Percentiles rank a stretch among this genome's conserved stretches.
phyloP scores from a whole-genome alignment of 2,113 vertebrate genomes.

The Ranitomeya imitator region DNA sequence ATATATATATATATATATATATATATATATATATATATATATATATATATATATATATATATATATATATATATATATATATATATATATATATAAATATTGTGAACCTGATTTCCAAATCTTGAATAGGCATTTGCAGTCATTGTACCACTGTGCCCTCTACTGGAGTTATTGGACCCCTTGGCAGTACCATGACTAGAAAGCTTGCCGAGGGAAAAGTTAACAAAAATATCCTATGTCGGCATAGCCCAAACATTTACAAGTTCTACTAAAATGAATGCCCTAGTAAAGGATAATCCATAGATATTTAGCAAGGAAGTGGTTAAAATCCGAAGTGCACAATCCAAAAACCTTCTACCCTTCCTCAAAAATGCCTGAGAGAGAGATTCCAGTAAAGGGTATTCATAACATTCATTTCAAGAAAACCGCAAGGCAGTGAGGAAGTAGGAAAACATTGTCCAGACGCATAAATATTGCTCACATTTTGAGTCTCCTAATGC shows the following conservation, averaged over 20 bases:
- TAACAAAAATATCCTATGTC: not conserved
- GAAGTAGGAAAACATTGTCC: slow-evolving; percentile 48
- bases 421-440: slow-evolving; percentile 41
- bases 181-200: not conserved
- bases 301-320: not conserved
- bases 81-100: too few relatives aligned
- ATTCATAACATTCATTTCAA: slow-evolving; percentile 47
- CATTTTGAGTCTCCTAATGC: slow-evolving; percentile 14
- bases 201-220: not conserved
- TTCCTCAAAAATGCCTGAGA: slow-evolving; percentile 39
- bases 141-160: not conserved
- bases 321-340: slow-evolving; percentile 2
- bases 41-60: too few relatives aligned
- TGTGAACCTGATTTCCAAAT: not conserved
- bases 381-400: slow-evolving; percentile 35
- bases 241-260: not conserved
- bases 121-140: not conserved
- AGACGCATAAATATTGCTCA: slow-evolving; percentile 45
- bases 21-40: too few relatives aligned
- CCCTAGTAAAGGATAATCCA: not conserved
- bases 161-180: too few relatives aligned
- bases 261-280: too few relatives aligned
- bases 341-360: slow-evolving; percentile 33
- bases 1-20: too few relatives aligned
- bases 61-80: too few relatives aligned